Conservation (phyloP, 2,888 invertebrate species). For the Limenitis arthemis region DNA sequence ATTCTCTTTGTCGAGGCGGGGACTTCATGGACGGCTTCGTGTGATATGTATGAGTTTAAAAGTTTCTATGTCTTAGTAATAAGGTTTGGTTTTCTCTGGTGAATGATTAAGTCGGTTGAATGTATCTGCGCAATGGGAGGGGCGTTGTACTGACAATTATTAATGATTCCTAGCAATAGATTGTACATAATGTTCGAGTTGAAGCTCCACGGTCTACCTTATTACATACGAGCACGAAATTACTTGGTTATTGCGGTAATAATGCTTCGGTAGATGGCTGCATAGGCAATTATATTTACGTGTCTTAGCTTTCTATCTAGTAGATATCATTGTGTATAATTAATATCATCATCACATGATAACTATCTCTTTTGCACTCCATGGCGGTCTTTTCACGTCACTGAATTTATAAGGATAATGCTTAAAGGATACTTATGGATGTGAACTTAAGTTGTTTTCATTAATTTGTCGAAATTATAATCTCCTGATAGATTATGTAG, state of each 20-base stretch:
- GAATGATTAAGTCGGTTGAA: conserved; percentile 31
- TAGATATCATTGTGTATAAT: too few relatives aligned
- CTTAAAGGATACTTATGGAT: too few relatives aligned
- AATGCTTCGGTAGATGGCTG: too few relatives aligned
- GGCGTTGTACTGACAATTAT: conserved; percentile 52
- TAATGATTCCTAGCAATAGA: conserved; percentile 45
- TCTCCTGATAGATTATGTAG: too few relatives aligned
- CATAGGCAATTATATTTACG: too few relatives aligned
- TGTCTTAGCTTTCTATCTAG: too few relatives aligned
- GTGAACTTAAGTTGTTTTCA: too few relatives aligned
- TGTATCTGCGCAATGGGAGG: conserved; percentile 57
- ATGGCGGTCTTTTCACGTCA: too few relatives aligned
- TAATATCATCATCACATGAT: too few relatives aligned
- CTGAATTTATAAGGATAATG: too few relatives aligned
- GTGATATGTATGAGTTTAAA: conserved; percentile 21
- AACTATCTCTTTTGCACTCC: too few relatives aligned
- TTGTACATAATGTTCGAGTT: conserved; percentile 2
- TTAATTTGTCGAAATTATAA: too few relatives aligned
- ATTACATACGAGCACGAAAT: not conserved
- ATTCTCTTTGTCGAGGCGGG: conserved; percentile 28
- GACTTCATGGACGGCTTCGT: conserved; percentile 17
- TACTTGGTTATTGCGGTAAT: not conserved
- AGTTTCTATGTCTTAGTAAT: conserved; percentile 20
- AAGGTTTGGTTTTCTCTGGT: conserved; percentile 24
- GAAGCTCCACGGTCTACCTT: not conserved